These are phyloP conservation scores for Pogonophryne albipinna DNA, from an alignment of 2,797 vertebrate genomes.

Conservation along the genomic window DNA sequence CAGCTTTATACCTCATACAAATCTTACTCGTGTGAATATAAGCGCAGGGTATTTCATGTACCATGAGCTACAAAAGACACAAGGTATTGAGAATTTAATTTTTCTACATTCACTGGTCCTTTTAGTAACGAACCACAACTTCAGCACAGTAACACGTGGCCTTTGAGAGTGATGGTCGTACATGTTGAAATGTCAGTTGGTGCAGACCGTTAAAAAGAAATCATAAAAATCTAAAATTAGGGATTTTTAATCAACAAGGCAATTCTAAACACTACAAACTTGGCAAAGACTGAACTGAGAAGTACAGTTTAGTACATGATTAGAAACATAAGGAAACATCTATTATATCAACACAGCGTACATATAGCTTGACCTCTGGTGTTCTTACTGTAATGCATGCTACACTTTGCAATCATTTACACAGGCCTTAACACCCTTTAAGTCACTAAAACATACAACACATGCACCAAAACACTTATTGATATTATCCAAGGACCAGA, in stretches of 20 bases:
- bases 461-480: neutral
- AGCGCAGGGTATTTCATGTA: neutral
- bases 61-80: neutral
- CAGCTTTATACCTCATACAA: neutral
- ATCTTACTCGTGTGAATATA: neutral
- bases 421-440: neutral
- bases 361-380: neutral
- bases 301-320: neutral
- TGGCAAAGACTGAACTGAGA: neutral
- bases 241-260: slow-evolving; percentile 8
- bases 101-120: slow-evolving; percentile 54
- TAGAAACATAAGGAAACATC: neutral
- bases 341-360: slow-evolving; percentile 11
- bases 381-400: neutral
- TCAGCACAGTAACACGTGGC: slow-evolving; percentile 35
- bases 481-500: neutral
- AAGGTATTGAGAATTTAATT: slow-evolving; percentile 30
- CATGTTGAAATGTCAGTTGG: slow-evolving; percentile 14
- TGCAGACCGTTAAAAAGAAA: slow-evolving; percentile 14
- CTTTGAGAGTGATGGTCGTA: slow-evolving; percentile 9
- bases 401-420: slow-evolving; percentile 1
- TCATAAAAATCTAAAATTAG: slow-evolving; percentile 1
- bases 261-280: slow-evolving; percentile 8
- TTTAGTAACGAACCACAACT: slow-evolving; percentile 34
- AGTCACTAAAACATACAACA: slow-evolving; percentile 13